Evolutionary conservation across 2,113 vertebrate genomes (phyloP).

Genomic region (Microtus oregoni): DNA sequence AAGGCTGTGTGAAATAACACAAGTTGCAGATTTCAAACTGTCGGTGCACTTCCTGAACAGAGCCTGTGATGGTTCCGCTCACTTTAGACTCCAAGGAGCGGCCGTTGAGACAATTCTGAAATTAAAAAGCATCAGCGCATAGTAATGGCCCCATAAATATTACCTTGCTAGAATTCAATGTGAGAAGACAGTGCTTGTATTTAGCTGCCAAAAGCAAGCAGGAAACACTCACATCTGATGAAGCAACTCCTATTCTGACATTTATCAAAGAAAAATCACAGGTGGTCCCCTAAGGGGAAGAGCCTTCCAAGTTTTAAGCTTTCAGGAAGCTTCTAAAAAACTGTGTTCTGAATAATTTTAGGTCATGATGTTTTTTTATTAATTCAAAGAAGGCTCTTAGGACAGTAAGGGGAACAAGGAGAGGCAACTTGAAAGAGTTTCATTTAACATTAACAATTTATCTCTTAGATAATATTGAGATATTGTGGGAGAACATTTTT

Average conservation of each 20-base stretch:
- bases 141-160: neutral
- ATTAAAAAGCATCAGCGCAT: neutral
- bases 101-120: neutral
- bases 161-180: neutral
- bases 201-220: neutral
- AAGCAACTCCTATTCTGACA: slow-evolving; percentile 21
- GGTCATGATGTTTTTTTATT: slow-evolving; percentile 3
- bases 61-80: neutral
- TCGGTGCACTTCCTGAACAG: neutral
- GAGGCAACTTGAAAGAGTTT: slow-evolving; percentile 41
- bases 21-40: neutral
- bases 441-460: neutral
- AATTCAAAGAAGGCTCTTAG: slow-evolving; percentile 37
- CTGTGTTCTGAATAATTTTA: neutral
- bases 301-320: neutral
- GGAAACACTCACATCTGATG: neutral
- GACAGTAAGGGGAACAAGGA: slow-evolving; percentile 33
- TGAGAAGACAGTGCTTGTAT: neutral
- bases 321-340: neutral
- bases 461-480: neutral
- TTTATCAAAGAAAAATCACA: neutral
- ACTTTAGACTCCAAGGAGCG: neutral
- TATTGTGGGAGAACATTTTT: neutral
- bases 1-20: neutral
- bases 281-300: neutral